Evolutionary conservation across 2,888 invertebrate species (phyloP).

Genomic region (Cosmorhoe ocellata): DNA sequence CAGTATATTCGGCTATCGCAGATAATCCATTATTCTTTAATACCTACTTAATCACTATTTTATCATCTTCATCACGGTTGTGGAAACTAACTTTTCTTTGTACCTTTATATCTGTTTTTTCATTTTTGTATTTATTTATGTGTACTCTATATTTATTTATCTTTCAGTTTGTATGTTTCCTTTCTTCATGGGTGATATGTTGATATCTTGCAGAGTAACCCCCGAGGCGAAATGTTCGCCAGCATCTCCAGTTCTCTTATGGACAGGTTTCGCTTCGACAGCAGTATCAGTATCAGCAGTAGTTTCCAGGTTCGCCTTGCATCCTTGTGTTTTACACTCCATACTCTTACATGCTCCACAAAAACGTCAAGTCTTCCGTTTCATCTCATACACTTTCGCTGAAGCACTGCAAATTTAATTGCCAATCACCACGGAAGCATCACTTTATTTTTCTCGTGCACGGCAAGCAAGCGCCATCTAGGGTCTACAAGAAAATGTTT

Average conservation of each 20-base stretch:
- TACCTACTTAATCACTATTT: not conserved
- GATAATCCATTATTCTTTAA: no score
- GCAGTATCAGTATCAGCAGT: conserved; percentile 88
- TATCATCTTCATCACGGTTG: conserved; percentile 1
- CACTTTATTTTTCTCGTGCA: conserved; percentile 6
- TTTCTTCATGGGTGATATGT: conserved; percentile 42
- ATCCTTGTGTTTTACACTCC: conserved; percentile 49
- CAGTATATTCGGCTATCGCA: no score
- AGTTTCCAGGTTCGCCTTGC: conserved; percentile 86
- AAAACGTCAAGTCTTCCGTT: conserved; percentile 26
- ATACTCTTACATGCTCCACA: conserved; percentile 36
- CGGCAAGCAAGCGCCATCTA: conserved; percentile 47
- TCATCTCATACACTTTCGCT: conserved; percentile 35
- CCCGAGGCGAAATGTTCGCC: conserved; percentile 91
- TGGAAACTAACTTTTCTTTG: conserved; percentile 12
- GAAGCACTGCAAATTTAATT: conserved; percentile 31
- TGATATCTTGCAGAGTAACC: conserved; percentile 85
- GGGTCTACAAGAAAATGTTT: conserved; percentile 12
- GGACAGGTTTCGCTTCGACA: conserved; percentile 90
- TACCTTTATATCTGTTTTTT: conserved; percentile 15
- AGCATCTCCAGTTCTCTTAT: conserved; percentile 91
- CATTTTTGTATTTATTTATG: conserved; percentile 35
- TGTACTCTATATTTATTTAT: conserved; percentile 50
- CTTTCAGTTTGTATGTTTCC: conserved; percentile 52
- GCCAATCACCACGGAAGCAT: conserved; percentile 10